Conservation (phyloP, 2,888 invertebrate species). For the Ischnus inquisitorius region DNA sequence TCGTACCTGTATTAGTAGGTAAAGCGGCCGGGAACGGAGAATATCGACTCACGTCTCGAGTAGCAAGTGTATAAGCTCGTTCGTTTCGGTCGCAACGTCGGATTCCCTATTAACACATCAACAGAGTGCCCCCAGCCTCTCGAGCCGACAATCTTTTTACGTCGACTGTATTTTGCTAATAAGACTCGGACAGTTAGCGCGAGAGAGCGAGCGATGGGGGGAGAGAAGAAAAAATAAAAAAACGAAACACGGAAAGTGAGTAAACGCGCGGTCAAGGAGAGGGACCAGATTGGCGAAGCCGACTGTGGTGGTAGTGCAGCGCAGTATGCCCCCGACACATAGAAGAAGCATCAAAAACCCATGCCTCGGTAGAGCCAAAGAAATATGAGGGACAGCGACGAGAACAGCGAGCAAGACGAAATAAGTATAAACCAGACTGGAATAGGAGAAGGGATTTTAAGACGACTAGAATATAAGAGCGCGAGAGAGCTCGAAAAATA, state of each 20-base stretch:
- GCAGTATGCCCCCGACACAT: no score
- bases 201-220: conserved; percentile 51
- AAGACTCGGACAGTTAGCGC: conserved; percentile 84
- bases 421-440: no score
- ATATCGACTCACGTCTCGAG: conserved; percentile 34
- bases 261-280: not conserved
- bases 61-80: conserved; percentile 9
- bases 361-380: no score
- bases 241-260: conserved; percentile 27
- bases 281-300: no score
- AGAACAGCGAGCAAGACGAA: no score
- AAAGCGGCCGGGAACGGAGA: not conserved
- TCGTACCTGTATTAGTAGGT: not conserved
- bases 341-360: no score
- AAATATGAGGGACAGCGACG: no score
- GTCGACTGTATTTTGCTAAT: conserved; percentile 84
- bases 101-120: conserved; percentile 81
- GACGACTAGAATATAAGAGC: not conserved
- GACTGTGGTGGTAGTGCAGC: no score
- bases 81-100: conserved; percentile 44
- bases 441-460: no score
- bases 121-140: conserved; percentile 64
- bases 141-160: conserved; percentile 81
- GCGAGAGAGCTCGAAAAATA: conserved; percentile 53
- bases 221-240: no score